These are phyloP conservation scores for Nephrotoma flavescens DNA, from an alignment of 2,888 invertebrate species.

Conservation along the genomic window DNA sequence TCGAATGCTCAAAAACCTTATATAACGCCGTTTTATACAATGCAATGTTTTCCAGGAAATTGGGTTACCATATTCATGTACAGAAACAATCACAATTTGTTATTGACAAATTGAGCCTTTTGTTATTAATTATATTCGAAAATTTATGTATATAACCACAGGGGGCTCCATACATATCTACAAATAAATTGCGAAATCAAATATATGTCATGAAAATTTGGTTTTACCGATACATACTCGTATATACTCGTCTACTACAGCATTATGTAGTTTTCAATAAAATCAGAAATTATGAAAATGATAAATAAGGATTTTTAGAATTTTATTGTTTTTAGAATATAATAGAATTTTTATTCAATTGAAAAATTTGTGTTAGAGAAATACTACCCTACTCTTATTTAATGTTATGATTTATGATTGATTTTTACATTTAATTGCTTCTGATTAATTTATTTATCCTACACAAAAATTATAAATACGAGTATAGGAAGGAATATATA, in stretches of 20 bases:
- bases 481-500: too few species aligned
- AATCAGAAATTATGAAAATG: not conserved
- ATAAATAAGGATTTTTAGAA: not conserved
- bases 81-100: not conserved
- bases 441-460: not conserved
- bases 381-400: not conserved
- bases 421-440: not conserved
- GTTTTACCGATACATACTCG: not conserved
- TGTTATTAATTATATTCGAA: not conserved
- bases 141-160: not conserved
- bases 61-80: too few species aligned
- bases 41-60: too few species aligned
- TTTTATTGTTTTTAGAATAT: not conserved
- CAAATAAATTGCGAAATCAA: not conserved
- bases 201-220: not conserved
- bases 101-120: not conserved
- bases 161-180: not conserved
- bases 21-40: too few species aligned
- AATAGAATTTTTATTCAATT: not conserved
- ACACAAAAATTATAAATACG: not conserved
- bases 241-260: too few species aligned
- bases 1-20: too few species aligned
- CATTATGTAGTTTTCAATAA: not conserved
- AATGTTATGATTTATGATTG: not conserved
- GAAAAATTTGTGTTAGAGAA: not conserved